Conservation (phyloP, 2,888 invertebrate species). For the Nemapogon koenigi region DNA sequence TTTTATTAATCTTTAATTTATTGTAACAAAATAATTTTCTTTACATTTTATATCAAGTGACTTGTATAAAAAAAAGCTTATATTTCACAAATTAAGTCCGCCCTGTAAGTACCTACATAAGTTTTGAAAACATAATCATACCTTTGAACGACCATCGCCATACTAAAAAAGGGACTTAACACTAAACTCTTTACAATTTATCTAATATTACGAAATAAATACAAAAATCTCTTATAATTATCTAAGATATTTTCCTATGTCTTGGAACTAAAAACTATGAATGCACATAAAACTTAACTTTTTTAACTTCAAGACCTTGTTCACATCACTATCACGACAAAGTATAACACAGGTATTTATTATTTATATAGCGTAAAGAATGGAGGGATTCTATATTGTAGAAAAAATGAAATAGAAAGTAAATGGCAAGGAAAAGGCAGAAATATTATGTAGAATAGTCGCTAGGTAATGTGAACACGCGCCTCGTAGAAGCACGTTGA, state of each 20-base stretch:
- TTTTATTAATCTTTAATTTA: constrained; percentile 3
- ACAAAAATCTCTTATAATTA: constrained; percentile 56
- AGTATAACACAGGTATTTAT: no score
- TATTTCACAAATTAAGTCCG: no score
- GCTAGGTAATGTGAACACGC: no score
- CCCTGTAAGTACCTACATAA: no score
- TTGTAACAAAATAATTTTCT: constrained; percentile 21
- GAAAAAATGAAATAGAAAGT: no score
- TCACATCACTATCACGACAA: not conserved
- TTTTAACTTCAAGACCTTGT: constrained; percentile 17
- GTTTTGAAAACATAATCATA: no score
- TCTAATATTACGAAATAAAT: constrained; percentile 63
- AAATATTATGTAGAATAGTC: no score
- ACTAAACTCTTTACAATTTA: constrained; percentile 61
- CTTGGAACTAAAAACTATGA: constrained; percentile 58
- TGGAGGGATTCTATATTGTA: no score
- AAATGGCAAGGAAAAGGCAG: no score
- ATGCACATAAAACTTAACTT: constrained; percentile 49
- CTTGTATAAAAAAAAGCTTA: no score
- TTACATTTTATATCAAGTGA: no score
- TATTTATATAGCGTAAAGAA: no score
- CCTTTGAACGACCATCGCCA: constrained; percentile 53
- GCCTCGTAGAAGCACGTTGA: constrained; percentile 3
- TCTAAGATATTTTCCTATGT: constrained; percentile 60
- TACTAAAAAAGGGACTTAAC: constrained; percentile 51